Percentiles rank a stretch among this genome's conserved stretches.
Conservation (phyloP, 2,888 invertebrate genomes). For the Cancer borealis region DNA sequence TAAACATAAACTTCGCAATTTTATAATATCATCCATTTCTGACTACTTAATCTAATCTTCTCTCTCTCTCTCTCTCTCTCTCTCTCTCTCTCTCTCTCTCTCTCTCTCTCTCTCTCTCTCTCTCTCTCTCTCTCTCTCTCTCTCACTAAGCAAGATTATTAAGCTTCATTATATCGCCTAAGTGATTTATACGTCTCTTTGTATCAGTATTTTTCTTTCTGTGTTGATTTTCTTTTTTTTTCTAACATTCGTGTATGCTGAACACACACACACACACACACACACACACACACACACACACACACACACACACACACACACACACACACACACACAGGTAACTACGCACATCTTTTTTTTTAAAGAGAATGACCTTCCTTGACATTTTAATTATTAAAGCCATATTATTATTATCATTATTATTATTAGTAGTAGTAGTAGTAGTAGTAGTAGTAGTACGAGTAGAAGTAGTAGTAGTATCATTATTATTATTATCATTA, state of each 20-base stretch:
- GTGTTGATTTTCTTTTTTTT: neutral
- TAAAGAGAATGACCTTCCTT: too few relatives aligned
- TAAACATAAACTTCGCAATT: neutral
- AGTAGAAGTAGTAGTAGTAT: too few relatives aligned
- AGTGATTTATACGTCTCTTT: neutral
- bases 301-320: constrained; percentile 38
- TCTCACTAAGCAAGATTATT: neutral
- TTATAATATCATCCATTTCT: neutral
- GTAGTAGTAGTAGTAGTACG: too few relatives aligned
- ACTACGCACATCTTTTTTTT: neutral
- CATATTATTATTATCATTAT: too few relatives aligned
- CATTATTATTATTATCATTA: too few relatives aligned
- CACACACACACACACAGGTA: constrained; percentile 9
- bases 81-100: too few relatives aligned
- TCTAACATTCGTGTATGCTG: neutral
- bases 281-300: constrained; percentile 28
- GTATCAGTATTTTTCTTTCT: neutral
- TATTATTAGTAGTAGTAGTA: too few relatives aligned
- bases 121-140: neutral
- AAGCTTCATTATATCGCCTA: neutral
- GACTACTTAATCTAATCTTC: neutral
- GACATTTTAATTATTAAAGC: too few relatives aligned
- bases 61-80: too few relatives aligned
- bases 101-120: constrained; percentile 17
- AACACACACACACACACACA: neutral